These are phyloP conservation scores for Harlomillsia oculata DNA, from an alignment of 1,140 invertebrate genomes.

Conservation along the genomic window DNA sequence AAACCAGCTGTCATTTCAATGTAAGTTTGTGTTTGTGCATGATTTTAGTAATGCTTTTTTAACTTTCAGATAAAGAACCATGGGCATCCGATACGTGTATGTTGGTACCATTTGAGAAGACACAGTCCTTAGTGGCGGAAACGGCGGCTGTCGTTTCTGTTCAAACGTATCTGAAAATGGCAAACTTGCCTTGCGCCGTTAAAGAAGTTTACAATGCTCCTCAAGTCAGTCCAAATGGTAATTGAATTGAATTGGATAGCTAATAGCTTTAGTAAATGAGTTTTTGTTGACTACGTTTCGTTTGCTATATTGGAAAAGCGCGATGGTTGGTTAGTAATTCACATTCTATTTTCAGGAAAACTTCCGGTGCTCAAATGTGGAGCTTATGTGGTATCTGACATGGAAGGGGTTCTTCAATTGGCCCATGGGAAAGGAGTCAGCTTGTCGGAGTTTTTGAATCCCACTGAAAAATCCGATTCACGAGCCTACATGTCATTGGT, in stretches of 20 bases:
- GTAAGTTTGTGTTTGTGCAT: too few species aligned
- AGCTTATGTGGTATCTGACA: conserved; percentile 74
- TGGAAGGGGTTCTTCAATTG: conserved; percentile 83
- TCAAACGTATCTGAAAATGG: conserved; percentile 90
- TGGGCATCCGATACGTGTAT: conserved; percentile 78
- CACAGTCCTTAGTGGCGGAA: conserved; percentile 84
- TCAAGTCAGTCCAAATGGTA: conserved; percentile 85
- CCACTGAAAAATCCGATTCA: conserved; percentile 78
- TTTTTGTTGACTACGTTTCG: conserved; percentile 4
- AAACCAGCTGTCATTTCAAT: too few species aligned
- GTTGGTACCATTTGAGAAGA: conserved; percentile 77
- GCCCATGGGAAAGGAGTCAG: conserved; percentile 71
- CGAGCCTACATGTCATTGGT: conserved; percentile 83
- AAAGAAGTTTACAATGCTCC: conserved; percentile 81
- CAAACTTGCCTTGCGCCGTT: conserved; percentile 65
- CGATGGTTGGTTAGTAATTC: not conserved
- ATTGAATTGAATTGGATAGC: conserved; percentile 7
- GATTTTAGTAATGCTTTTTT: too few species aligned
- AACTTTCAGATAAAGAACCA: conserved; percentile 58
- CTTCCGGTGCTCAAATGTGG: conserved; percentile 87
- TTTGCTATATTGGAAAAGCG: not conserved
- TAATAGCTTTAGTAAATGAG: conserved; percentile 4
- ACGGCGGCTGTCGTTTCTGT: conserved; percentile 82
- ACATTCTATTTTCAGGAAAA: conserved; percentile 47
- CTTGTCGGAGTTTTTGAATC: conserved; percentile 58